Conservation (phyloP, 2,113 vertebrate genomes). For the Nothobranchius kuhntae region DNA sequence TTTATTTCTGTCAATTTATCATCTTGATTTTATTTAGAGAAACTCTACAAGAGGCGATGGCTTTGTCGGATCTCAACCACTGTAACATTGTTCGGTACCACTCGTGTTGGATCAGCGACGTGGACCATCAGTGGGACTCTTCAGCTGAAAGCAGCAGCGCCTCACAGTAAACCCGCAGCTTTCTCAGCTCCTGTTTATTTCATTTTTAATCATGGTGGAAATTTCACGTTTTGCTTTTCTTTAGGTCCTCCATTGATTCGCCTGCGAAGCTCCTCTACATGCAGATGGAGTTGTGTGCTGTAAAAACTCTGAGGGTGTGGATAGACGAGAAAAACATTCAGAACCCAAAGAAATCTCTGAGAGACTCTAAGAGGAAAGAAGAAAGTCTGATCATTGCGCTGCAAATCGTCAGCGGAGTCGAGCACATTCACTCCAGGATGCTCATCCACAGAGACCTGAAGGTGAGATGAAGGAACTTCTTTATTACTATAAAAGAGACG, state of each 20-base stretch:
- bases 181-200: neutral
- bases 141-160: conserved; percentile 41
- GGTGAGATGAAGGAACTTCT: conserved; percentile 40
- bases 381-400: conserved; percentile 45
- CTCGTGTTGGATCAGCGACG: conserved; percentile 69
- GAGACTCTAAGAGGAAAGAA: conserved; percentile 40
- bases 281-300: conserved; percentile 80
- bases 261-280: conserved; percentile 69
- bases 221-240: neutral
- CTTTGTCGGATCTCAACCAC: conserved; percentile 67
- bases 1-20: neutral
- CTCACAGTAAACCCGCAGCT: conserved; percentile 60
- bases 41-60: conserved; percentile 62
- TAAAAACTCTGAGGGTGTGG: conserved; percentile 66
- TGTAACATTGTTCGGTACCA: conserved; percentile 77
- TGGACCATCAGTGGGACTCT: conserved; percentile 32
- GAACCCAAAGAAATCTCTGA: conserved; percentile 43
- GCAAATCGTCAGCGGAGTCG: conserved; percentile 71
- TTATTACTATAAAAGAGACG: too few species aligned
- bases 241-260: conserved; percentile 48
- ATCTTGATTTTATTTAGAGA: conserved; percentile 54
- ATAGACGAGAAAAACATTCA: conserved; percentile 65
- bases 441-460: conserved; percentile 80
- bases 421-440: conserved; percentile 68
- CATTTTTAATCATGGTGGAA: too few species aligned